A percentile compares a stretch with the other conserved stretches of the same genome.
Conservation (phyloP, 2,113 vertebrate species). For the Bombycilla garrulus region DNA sequence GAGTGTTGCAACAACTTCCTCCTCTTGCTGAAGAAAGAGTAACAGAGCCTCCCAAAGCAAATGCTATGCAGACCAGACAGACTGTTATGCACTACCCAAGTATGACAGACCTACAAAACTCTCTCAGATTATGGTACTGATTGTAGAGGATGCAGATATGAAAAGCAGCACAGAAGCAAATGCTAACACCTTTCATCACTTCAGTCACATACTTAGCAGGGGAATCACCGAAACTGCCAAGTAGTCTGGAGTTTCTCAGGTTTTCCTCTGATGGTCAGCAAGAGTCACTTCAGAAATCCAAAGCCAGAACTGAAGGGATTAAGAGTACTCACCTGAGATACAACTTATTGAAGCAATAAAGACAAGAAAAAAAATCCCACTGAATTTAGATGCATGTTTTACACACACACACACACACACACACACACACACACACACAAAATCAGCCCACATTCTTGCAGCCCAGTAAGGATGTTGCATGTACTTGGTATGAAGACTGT, state of each 20-base stretch:
- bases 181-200: background rate
- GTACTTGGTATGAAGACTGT: background rate
- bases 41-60: background rate
- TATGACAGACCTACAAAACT: background rate
- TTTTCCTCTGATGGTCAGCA: background rate
- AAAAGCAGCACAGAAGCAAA: background rate
- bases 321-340: background rate
- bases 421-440: background rate
- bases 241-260: background rate
- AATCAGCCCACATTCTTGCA: background rate
- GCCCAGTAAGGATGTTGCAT: background rate
- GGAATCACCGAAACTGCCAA: background rate
- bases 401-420: background rate
- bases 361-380: background rate
- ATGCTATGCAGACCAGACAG: background rate
- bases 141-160: fast-evolving
- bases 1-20: background rate
- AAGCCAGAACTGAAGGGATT: background rate
- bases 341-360: background rate
- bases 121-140: background rate
- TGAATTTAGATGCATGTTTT: background rate
- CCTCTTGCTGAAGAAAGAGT: background rate
- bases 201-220: background rate
- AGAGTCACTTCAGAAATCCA: background rate
- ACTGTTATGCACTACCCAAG: background rate